Evolutionary conservation across 2,797 vertebrate species (phyloP).

Genomic region (Poeciliopsis gracilis): DNA sequence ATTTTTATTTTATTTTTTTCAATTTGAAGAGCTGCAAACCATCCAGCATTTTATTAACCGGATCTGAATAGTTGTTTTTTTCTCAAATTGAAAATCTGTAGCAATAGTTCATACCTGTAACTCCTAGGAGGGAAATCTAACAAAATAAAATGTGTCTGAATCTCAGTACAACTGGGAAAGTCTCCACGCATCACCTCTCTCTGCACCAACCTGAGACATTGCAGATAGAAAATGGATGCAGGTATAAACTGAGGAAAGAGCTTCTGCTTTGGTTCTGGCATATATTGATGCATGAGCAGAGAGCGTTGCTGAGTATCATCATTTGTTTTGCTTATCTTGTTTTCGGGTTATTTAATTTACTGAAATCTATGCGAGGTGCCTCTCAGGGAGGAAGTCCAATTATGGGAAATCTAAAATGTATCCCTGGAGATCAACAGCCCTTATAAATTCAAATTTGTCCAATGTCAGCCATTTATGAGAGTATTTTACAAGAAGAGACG

Average conservation of each 20-base stretch:
- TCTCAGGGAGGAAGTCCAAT: conserved; percentile 44
- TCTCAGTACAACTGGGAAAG: not conserved
- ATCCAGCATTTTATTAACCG: not conserved
- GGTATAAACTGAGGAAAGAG: not conserved
- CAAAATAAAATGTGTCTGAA: not conserved
- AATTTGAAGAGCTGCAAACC: not conserved
- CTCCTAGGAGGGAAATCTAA: not conserved
- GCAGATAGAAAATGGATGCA: conserved; percentile 6
- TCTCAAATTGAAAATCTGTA: not conserved
- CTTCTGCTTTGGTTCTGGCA: conserved; percentile 9
- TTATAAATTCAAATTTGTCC: conserved; percentile 37
- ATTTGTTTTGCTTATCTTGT: conserved; percentile 37
- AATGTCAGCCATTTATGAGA: conserved; percentile 31
- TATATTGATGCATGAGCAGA: conserved; percentile 10
- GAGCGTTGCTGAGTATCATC: conserved; percentile 10
- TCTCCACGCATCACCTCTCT: conserved; percentile 4
- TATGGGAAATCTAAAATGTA: conserved; percentile 41
- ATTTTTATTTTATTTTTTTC: not conserved
- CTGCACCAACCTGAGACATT: not conserved
- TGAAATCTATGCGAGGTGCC: conserved; percentile 28
- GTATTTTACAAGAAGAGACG: conserved; percentile 43
- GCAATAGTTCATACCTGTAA: not conserved
- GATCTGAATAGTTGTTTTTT: not conserved
- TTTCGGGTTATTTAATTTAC: conserved; percentile 47
- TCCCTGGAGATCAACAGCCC: conserved; percentile 41